Evolutionary conservation across 2,888 invertebrate species (phyloP).

Genomic region (Pterobdella sp.): DNA sequence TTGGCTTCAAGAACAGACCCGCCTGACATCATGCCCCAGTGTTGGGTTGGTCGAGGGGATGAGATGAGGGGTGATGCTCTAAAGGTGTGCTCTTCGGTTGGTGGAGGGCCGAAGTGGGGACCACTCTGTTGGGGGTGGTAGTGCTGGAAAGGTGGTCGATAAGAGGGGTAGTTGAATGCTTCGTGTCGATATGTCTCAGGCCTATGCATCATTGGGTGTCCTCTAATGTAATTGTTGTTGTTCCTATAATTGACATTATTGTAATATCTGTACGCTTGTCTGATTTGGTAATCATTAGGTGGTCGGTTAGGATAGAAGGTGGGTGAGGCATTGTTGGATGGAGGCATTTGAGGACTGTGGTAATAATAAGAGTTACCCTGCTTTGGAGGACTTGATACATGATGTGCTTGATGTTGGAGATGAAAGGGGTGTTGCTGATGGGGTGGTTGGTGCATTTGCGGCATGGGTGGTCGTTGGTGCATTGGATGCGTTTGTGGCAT

Average conservation of each 20-base stretch:
- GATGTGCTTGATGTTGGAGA: not conserved
- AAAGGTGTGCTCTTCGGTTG: not conserved
- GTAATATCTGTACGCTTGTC: not conserved
- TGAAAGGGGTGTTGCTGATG: not conserved
- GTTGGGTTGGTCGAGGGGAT: conserved; percentile 19
- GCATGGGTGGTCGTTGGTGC: not conserved
- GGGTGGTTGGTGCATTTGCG: not conserved
- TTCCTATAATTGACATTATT: not conserved
- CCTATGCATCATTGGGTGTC: not conserved
- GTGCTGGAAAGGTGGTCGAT: conserved; percentile 3
- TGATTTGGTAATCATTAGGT: not conserved
- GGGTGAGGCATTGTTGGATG: not conserved
- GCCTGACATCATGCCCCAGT: conserved; percentile 34
- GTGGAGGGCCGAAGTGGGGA: not conserved
- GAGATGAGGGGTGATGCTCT: not conserved
- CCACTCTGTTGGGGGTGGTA: not conserved
- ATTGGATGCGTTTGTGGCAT: not conserved
- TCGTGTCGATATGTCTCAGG: not conserved
- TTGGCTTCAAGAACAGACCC: conserved; percentile 31
- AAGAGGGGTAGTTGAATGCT: not conserved
- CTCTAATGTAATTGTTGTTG: conserved; percentile 1
- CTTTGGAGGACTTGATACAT: not conserved
- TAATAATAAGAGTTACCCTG: not conserved
- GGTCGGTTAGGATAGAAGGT: conserved; percentile 7
- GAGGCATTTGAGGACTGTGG: not conserved